A percentile compares a stretch with the other conserved stretches of the same genome.
Conservation (phyloP, 2,113 vertebrate species). For the Salvelinus sp. region DNA sequence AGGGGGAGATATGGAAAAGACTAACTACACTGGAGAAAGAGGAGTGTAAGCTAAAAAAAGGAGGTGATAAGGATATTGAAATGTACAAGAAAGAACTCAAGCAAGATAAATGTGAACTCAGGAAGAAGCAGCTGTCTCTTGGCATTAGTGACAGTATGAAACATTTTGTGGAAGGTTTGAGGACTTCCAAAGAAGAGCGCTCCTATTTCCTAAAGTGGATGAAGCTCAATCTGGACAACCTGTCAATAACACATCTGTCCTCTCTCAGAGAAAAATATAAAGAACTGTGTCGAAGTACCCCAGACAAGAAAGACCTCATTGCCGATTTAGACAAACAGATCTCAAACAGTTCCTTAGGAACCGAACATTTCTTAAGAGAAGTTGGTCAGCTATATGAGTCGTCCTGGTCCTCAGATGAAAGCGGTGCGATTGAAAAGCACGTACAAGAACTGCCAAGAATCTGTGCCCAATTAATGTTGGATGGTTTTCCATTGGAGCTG, state of each 20-base stretch:
- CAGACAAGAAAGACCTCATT: slow-evolving; percentile 2
- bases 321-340: slow-evolving; percentile 38
- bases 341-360: slow-evolving; percentile 39
- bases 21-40: slow-evolving; percentile 41
- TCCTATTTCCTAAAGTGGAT: slow-evolving; percentile 54
- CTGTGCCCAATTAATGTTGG: slow-evolving; percentile 48
- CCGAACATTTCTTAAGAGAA: slow-evolving; percentile 57
- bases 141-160: neutral
- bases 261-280: slow-evolving; percentile 27
- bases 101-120: slow-evolving; percentile 17
- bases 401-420: no score
- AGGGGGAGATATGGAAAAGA: slow-evolving; percentile 42
- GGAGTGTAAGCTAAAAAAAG: slow-evolving; percentile 30
- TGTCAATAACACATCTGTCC: slow-evolving; percentile 22
- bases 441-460: slow-evolving; percentile 12
- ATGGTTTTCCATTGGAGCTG: slow-evolving; percentile 16
- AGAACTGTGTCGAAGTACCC: neutral
- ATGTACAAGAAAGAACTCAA: slow-evolving; percentile 34
- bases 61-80: slow-evolving; percentile 18
- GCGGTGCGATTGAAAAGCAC: slow-evolving; percentile 1
- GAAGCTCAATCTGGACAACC: slow-evolving; percentile 44
- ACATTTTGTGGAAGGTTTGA: slow-evolving; percentile 16
- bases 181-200: slow-evolving; percentile 31
- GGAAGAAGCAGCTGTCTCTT: slow-evolving; percentile 16
- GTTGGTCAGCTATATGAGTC: no score